Base-by-base conservation (phyloP, 2,797 vertebrate genomes). In the Myotis vivesi region DNA sequence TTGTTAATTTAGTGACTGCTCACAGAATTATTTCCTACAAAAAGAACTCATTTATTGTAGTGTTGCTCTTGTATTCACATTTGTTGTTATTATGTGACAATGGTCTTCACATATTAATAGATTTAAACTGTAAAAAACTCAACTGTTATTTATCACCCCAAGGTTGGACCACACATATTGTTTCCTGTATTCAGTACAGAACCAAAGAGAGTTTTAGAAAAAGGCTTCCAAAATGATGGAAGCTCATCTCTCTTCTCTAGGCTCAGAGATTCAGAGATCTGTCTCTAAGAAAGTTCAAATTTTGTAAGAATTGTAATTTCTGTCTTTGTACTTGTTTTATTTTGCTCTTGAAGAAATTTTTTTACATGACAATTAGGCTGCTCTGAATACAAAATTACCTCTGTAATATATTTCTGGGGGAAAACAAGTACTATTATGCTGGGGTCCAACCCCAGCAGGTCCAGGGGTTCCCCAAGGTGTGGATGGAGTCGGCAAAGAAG, bases 21-120 rank as follows among this genome's bases (percentile, higher is more conserved):
- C 30, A 90, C 51, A 92, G 30, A 89, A 80, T 53, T 83, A 38
- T 59, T 79, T 94, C 6, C 1, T 62, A 16, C 3, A n/a, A 36
- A 66, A 89, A 94, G 33, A 71, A 66, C 5, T 23, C 49, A 55
- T 10, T 77, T 80, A 46, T 20, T 62, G 5, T 81, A 1, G 5
- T 66, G 8, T 44, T 94, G 28, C 22, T 73, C 55, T 46, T 82
- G 38, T 93, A 96, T 95, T 97, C 82, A 97, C 76, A 96, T 96
- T 94, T 93, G 86, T 41, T 93, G 25, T 90, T 94, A n/a, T 82
- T 93, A 95, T 96, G 94, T 93, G 57, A 1, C 12, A 80, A 16
- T 23, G 22, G 5, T 8, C 16, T 92, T 86, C 38, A 92, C 36
- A 87, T 66, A 53, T 33, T 79, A 83, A 91, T 84, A 2, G 23